Base-by-base conservation (phyloP, 2,888 invertebrate genomes). In the Anagyrus pseudococci region DNA sequence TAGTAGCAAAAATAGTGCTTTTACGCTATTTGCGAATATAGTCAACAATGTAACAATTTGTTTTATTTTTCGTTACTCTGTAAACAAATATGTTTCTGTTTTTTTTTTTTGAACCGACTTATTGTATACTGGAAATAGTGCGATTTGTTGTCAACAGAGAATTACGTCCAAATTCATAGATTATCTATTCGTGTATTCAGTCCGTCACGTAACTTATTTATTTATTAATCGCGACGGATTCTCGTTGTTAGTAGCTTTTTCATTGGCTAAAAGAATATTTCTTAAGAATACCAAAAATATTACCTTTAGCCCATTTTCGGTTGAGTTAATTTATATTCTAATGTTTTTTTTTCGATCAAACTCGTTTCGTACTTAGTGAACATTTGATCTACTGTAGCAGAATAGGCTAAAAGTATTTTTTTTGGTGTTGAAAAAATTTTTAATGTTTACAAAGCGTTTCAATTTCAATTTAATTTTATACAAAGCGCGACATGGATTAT, bases 151-250 rank as follows among this genome's bases (percentile, higher is more conserved):
- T 29, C 29, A 29, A 29, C 33, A 37, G 41, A 59, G n/a, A 44
- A 43, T 64, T 37, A 40, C 22, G 26, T 46, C n/a, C 13, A 64
- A 41, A 41, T 10, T 37, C 15, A 8, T 2, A 13, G 8, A 37
- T 8, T 37, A 13, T 61, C 57, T 61, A 58, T 61, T 48, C 61
- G 61, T 53, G 48, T 58, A 23, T 2, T 58, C 15, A 20, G 22
- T 25, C 46, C 22, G 1, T 1, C 13, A 13, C 49, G 17, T 37
- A 13, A 44, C 19, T 43, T 50, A 19, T 22, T 41, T 44, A 22
- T 64, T 64, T 64, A 60, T 53, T 64, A 52, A 19, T 48, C 46
- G 54, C 43, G 52, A 53, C 41, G 41, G 23, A 46, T 48, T 52
- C 20, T 52, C 43, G 23, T 41, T 59, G 25, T 53, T 53, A 49